Evolutionary conservation across 2,888 invertebrate species (phyloP).

Genomic region (Acronicta alni): DNA sequence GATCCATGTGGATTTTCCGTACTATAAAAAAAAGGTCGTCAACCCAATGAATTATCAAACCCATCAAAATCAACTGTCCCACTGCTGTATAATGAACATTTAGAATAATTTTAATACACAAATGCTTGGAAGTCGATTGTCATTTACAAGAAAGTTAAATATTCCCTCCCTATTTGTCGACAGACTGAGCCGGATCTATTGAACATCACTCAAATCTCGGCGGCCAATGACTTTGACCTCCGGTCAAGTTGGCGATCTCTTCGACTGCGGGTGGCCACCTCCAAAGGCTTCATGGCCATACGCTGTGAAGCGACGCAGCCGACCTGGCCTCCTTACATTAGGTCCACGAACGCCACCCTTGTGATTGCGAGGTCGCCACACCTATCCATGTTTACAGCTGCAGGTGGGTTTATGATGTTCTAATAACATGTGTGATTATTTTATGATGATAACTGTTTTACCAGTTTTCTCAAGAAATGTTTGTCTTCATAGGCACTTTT

Average conservation of each 20-base stretch:
- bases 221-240: conserved; percentile 73
- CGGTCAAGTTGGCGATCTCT: conserved; percentile 80
- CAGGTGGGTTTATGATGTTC: conserved; percentile 65
- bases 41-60: too few species aligned
- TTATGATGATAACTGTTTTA: too few species aligned
- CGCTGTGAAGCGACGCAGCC: conserved; percentile 83
- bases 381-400: conserved; percentile 82
- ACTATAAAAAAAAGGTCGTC: too few species aligned
- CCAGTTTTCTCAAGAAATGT: too few species aligned
- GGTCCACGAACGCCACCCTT: conserved; percentile 71
- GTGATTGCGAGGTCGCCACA: conserved; percentile 80
- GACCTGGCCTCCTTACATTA: conserved; percentile 72
- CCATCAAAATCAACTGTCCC: too few species aligned
- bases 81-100: too few species aligned
- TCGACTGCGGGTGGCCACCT: conserved; percentile 70
- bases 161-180: too few species aligned
- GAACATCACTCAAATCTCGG: conserved; percentile 78
- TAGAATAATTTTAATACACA: not conserved
- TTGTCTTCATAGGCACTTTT: too few species aligned
- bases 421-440: not conserved
- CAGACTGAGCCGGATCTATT: conserved; percentile 79
- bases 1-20: too few species aligned
- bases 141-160: too few species aligned
- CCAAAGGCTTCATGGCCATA: conserved; percentile 66
- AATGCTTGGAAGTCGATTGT: too few species aligned